Evolutionary conservation across 2,797 vertebrate genomes (phyloP), one percentile per base, ranked within the genome.

Genomic region (Babyrousa celebensis): DNA sequence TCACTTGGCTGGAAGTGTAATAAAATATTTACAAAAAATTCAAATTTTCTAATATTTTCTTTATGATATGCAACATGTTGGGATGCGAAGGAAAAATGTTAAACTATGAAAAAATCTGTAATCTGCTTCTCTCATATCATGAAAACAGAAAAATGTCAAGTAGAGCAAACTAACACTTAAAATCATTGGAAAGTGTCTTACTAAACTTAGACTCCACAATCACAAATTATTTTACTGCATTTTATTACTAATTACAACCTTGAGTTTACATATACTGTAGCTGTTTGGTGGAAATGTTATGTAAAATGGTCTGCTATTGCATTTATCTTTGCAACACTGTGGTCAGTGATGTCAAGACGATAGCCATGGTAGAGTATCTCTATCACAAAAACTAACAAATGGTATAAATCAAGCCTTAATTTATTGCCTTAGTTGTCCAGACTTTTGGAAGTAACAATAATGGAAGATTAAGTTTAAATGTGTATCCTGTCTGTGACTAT

Each of bases 11-110:
- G 12, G n/a, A 86, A 29, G 20, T 3, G 7, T 40, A 43, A 68
- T n/a, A 11, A 29, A 18, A 48, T 12, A 62, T 52, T 92, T 60
- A 5, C 6, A 18, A n/a, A 77, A 75, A 32, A 7, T 12, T 62
- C 58, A 88, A 32, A 88, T 32, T 32, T 92, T 43, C 43, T 6
- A 58, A 40, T 74, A 89, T 65, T 74, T 91, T 62, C n/a, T 89
- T 65, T 68, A 75, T 18, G 25, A 32, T 16, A n/a, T 23, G 32
- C 12, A 67, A 15, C 20, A 67, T 48, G 20, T 32, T 80, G 77
- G 9, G 20, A n/a, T 65, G 62, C 1, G 1, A 11, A 65, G 11
- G 74, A 62, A 86, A 83, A 67, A 80, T 62, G 12, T 40, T 27
- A 65, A 14, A 27, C 23, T 84, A 70, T 40, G 17, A 40, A 88